Conservation (phyloP, 2,797 vertebrate genomes). For the Lepilemur septentrionalis region DNA sequence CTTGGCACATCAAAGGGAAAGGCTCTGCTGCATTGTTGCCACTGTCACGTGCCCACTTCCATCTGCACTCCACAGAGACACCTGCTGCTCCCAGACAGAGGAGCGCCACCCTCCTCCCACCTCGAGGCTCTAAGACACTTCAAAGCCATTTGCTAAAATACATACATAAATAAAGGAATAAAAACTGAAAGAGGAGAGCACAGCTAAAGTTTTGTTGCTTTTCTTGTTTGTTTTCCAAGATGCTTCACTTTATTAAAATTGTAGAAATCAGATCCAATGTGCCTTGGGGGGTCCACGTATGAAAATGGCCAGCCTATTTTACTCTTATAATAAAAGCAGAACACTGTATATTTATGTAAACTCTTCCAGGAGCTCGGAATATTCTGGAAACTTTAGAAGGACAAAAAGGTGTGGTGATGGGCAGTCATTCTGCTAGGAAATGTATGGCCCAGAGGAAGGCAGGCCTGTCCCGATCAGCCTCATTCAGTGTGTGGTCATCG, state of each 20-base stretch:
- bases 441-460: neutral
- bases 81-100: neutral
- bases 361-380: neutral
- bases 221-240: neutral
- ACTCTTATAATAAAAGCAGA: neutral
- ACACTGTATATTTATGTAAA: neutral
- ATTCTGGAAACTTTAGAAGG: neutral
- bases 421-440: neutral
- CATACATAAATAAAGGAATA: neutral
- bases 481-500: accelerated
- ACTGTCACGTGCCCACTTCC: neutral
- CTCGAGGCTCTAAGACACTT: slow-evolving; percentile 38
- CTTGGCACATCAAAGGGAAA: slow-evolving; percentile 70
- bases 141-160: slow-evolving; percentile 52
- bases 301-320: neutral
- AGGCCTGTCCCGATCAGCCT: too few species aligned
- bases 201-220: neutral
- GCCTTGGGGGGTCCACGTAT: neutral
- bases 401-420: too few species aligned
- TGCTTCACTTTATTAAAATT: neutral
- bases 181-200: neutral
- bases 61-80: neutral
- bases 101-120: slow-evolving; percentile 25
- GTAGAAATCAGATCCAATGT: neutral
- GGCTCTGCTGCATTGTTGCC: slow-evolving; percentile 6